phyloP scores from a whole-genome alignment of 2,797 vertebrate genomes.

The Hemibagrus guttatus region DNA sequence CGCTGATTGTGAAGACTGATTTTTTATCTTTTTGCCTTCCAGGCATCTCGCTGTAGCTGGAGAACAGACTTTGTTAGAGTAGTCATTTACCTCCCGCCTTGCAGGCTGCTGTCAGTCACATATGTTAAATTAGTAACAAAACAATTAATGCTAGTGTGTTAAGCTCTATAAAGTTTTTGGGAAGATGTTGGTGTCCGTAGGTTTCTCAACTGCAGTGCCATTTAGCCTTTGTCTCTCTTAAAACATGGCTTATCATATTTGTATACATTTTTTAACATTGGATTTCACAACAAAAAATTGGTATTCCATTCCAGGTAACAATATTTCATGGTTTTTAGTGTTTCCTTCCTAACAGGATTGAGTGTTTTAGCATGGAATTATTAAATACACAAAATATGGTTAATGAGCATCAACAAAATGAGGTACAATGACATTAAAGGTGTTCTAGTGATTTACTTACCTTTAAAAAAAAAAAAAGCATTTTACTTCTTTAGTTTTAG shows the following conservation, averaged over 20 bases:
- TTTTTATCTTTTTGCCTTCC: conserved; percentile 6
- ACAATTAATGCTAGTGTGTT: background rate
- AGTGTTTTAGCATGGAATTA: background rate
- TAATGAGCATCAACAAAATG: background rate
- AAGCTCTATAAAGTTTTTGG: background rate
- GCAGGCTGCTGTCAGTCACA: background rate
- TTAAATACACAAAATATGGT: background rate
- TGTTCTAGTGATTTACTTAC: background rate
- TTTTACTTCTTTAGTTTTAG: too few relatives aligned
- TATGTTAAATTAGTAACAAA: background rate
- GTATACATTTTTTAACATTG: background rate
- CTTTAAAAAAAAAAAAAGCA: too few relatives aligned
- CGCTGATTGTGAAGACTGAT: conserved; percentile 9
- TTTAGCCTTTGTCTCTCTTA: background rate
- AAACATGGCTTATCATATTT: background rate
- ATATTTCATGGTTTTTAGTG: background rate
- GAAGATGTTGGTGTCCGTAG: background rate
- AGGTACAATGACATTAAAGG: background rate
- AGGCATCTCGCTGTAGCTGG: conserved; percentile 1
- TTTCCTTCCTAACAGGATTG: background rate
- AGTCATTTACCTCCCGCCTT: background rate
- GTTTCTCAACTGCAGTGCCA: background rate
- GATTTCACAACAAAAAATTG: background rate
- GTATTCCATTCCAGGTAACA: background rate
- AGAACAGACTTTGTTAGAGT: background rate